Evolutionary conservation across 2,888 invertebrate species (phyloP), one percentile per base, ranked within the genome.

Genomic region (Apamea monoglypha): DNA sequence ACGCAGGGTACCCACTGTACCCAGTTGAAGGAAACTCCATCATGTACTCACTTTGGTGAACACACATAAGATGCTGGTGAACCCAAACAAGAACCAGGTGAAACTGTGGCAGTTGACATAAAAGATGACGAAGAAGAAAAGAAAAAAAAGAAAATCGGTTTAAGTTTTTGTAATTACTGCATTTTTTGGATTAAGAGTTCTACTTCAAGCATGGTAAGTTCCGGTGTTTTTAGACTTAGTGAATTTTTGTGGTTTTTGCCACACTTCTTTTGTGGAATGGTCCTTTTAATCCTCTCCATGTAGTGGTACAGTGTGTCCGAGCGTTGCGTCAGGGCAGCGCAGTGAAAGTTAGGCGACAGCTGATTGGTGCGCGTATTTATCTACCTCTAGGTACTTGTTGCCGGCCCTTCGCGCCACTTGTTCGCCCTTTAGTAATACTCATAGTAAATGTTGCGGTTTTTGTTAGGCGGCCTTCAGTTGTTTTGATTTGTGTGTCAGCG

Each of bases 341-440:
- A 89, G 93, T 93, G 93, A 93, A 93, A 93, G 93, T 93, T 78
- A 87, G 68, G 79, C 88, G 87, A 86, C 90, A 86, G 84, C 88
- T 89, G 89, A 89, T 91, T 90, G 91, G 91, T 79, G 81, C 87
- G 59, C 75, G 79, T 82, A 83, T 85, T 87, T 90, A 89, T 90
- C 90, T 89, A 88, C 82, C 86, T 84, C 80, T 74, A 53, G 25
- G 61, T 78, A 84, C 71, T 66, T 74, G 74, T 61, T 66, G 86
- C 64, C 74, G 86, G 91, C 91, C 92, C 92, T 92, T 91, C 88
- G 89, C 88, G 84, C 85, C 74, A 90, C 89, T 88, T 89, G 83
- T 81, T 72, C 71, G 72, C 84, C 87, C 85, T 84, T 71, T 68
- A 64, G n/a, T 82, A 67, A 74, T 56, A 56, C 47, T 67, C 50